Base-by-base conservation (phyloP, 2,797 vertebrate species). In the Anolis apletophallus region DNA sequence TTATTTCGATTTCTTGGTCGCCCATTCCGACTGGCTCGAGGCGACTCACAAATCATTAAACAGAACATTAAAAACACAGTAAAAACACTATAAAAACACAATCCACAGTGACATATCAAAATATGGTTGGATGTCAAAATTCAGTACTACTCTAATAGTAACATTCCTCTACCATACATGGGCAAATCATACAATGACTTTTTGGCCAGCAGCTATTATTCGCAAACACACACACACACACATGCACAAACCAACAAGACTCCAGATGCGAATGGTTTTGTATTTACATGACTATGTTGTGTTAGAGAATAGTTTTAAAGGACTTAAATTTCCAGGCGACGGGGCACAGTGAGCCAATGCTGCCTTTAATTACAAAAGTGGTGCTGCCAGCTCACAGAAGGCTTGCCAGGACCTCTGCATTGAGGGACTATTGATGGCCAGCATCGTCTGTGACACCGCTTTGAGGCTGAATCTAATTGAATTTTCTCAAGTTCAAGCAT, bases 321-420 rank as follows among this genome's bases (percentile, higher is more conserved):
- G 93, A 92, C 91, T 95, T 94, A 93, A 91, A 93, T 95, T 94
- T 92, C 90, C 91, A 92, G 8, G 34, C 12, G 5, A 3, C 7
- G 26, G 73, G 73, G 12, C 26, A 50, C 2, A 14, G 40, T 90
- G 91, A 93, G 93, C 11, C 93, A 94, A 92, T 94, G 94, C 94
- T 94, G 94, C 95, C 90, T 95, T 96, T 95, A 96, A 95, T 96
- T 95, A 96, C 94, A 94, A 95, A 94, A 93, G 91, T 84, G 90
- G 93, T 91, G 92, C 90, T 94, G 90, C 93, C 92, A 95, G 92
- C 92, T 92, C 78, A 78, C 80, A 93, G 93, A 94, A 93, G 91
- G 85, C 91, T 94, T 95, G 92, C 91, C 93, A 95, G 91, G 88
- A 93, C 92, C 90, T 92, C 91, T 91, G 94, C 92, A 95, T 95